Conservation (phyloP, 1,140 invertebrate genomes). For the Panulirus ornatus region DNA sequence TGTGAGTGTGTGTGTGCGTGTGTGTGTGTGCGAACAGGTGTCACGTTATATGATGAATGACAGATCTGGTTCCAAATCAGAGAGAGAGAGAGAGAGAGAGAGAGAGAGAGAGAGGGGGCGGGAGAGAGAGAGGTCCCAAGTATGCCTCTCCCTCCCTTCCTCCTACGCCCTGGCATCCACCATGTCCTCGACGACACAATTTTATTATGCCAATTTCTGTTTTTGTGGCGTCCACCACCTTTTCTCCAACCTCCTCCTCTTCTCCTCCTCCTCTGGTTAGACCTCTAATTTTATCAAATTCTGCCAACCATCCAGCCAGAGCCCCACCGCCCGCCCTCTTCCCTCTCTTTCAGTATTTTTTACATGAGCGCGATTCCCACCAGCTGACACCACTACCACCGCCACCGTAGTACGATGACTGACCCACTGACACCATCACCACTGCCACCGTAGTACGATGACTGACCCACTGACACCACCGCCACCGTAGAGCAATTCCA, state of each 20-base stretch:
- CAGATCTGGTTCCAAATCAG: too few relatives aligned
- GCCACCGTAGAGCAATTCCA: not conserved
- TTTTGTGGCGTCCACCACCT: too few relatives aligned
- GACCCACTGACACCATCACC: not conserved
- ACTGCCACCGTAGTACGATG: not conserved
- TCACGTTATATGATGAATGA: too few relatives aligned
- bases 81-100: too few relatives aligned
- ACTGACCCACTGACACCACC: not conserved
- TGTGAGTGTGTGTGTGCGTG: too few relatives aligned
- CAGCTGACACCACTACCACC: not conserved
- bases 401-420: not conserved
- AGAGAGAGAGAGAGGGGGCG: too few relatives aligned
- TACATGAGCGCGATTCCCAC: not conserved
- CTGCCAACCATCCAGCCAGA: not conserved
- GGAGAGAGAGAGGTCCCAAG: too few relatives aligned
- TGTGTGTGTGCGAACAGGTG: too few relatives aligned
- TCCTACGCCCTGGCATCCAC: not conserved
- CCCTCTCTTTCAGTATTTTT: not conserved
- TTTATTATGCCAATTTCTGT: not conserved
- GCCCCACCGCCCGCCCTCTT: too few relatives aligned
- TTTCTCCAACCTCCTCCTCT: not conserved
- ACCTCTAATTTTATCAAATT: not conserved
- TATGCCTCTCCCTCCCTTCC: too few relatives aligned
- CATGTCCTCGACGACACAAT: not conserved
- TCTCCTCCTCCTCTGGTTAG: not conserved